Conservation (phyloP, 2,797 vertebrate genomes). For the Chromobotia macracanthus region DNA sequence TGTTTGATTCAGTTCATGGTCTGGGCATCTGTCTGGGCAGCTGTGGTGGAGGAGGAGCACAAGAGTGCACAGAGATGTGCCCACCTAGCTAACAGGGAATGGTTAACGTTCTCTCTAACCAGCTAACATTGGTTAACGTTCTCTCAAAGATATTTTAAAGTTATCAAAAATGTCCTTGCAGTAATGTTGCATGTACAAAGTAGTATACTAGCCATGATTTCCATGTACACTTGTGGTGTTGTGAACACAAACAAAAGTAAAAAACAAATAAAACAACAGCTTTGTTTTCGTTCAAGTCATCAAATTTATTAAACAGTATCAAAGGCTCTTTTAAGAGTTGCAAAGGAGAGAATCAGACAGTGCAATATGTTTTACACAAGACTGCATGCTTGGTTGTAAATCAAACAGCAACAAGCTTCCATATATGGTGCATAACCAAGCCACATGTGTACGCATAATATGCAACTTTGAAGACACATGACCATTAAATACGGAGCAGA, state of each 20-base stretch:
- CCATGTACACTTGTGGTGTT: no score
- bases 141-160: no score
- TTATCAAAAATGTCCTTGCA: no score
- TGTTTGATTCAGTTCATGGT: slow-evolving; percentile 18
- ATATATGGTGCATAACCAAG: slow-evolving; percentile 22
- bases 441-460: neutral
- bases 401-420: slow-evolving; percentile 25
- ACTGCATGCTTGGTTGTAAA: slow-evolving; percentile 41
- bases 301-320: neutral
- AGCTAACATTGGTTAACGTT: no score
- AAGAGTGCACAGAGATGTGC: neutral
- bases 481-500: neutral
- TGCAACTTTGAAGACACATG: neutral
- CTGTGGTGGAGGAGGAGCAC: neutral
- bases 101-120: no score
- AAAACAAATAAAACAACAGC: no score
- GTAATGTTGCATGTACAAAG: no score
- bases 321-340: neutral
- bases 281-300: neutral
- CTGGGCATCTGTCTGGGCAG: slow-evolving; percentile 9
- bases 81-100: neutral
- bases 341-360: neutral
- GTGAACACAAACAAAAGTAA: neutral
- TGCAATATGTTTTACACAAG: neutral
- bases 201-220: no score